Conservation (phyloP, 2,888 invertebrate genomes). For the Lumbricus terrestris region DNA sequence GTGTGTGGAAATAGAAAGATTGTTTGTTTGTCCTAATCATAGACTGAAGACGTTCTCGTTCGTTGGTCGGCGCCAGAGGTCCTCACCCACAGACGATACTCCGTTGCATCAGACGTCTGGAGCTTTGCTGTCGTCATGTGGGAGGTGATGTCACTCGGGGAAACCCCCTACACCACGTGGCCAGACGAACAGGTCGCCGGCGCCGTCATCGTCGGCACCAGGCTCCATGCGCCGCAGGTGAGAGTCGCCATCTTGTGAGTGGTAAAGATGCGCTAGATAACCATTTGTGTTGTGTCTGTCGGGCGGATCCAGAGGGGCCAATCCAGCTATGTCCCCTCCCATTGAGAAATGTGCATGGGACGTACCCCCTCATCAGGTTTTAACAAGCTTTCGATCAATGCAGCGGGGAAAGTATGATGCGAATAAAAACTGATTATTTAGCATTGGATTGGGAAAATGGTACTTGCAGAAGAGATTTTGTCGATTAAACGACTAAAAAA, state of each 20-base stretch:
- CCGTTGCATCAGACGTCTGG: slow-evolving; percentile 98
- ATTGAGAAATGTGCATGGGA: too few relatives aligned
- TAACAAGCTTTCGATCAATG: too few relatives aligned
- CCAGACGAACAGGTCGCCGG: slow-evolving; percentile 98
- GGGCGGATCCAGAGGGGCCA: too few relatives aligned
- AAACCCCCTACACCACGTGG: slow-evolving; percentile 99
- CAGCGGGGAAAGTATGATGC: too few relatives aligned
- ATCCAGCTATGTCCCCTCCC: too few relatives aligned
- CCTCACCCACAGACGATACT: slow-evolving; percentile 96
- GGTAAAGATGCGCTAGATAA: not conserved
- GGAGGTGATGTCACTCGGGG: slow-evolving; percentile 99
- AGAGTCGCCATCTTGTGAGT: not conserved
- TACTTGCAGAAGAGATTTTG: too few relatives aligned
- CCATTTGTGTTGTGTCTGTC: not conserved
- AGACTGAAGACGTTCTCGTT: slow-evolving; percentile 96
- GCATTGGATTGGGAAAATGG: too few relatives aligned
- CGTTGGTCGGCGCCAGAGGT: slow-evolving; percentile 99
- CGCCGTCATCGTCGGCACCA: slow-evolving; percentile 94
- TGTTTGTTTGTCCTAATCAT: slow-evolving; percentile 26
- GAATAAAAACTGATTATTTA: too few relatives aligned
- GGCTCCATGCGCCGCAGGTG: slow-evolving; percentile 63
- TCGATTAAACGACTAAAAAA: too few relatives aligned
- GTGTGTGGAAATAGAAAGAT: too few relatives aligned
- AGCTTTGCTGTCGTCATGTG: slow-evolving; percentile 98
- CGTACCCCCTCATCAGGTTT: too few relatives aligned